Evolutionary conservation across 2,113 vertebrate species (phyloP).

Genomic region (Microcebus jonahi): DNA sequence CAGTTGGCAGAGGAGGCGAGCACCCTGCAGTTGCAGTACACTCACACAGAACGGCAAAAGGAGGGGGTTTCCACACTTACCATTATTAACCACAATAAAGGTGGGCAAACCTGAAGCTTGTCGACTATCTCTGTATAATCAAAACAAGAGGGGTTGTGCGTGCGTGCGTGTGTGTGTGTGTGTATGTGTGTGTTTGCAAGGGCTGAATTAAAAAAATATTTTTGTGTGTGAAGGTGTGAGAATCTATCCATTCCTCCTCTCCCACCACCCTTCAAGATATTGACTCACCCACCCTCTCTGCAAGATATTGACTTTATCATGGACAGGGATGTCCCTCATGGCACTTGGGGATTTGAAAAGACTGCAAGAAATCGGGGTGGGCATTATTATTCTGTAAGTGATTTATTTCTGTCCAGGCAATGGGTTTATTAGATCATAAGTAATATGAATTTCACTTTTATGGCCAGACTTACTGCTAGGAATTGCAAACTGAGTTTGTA

Average conservation of each 20-base stretch:
- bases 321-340: not conserved
- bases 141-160: not conserved
- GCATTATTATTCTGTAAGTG: not conserved
- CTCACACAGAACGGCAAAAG: not conserved
- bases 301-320: conserved; percentile 25
- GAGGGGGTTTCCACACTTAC: not conserved
- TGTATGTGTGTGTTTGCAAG: not conserved
- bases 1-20: conserved; percentile 38
- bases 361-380: conserved; percentile 15
- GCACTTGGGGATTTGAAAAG: not conserved
- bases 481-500: conserved; percentile 32
- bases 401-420: conserved; percentile 60
- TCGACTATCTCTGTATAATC: not conserved
- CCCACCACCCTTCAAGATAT: not conserved
- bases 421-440: conserved; percentile 62
- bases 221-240: not conserved
- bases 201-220: not conserved
- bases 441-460: conserved; percentile 65
- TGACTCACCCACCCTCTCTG: not conserved
- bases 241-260: not conserved
- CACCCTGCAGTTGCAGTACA: conserved; percentile 24
- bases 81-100: not conserved
- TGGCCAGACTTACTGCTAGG: not conserved
- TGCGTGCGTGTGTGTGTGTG: not conserved
- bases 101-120: not conserved